These are phyloP conservation scores for Caloenas nicobarica DNA, from an alignment of 2,113 vertebrate species.

Conservation along the genomic window DNA sequence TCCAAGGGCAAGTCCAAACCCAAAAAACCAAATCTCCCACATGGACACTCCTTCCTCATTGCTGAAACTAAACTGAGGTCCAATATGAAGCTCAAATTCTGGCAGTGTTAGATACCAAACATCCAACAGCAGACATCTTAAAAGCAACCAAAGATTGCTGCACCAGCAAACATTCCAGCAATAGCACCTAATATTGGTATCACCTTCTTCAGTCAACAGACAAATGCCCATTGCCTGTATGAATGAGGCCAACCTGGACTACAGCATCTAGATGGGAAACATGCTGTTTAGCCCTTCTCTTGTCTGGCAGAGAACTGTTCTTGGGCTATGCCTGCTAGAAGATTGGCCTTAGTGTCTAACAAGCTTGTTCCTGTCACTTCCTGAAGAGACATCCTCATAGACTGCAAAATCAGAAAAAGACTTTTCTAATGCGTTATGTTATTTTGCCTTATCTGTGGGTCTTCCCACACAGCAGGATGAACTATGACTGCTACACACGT, in stretches of 20 bases:
- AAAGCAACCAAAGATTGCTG: not conserved
- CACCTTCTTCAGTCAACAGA: not conserved
- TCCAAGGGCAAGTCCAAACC: not conserved
- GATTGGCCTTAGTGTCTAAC: not conserved
- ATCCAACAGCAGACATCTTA: not conserved
- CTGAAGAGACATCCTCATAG: not conserved
- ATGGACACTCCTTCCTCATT: not conserved
- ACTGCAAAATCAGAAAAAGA: not conserved
- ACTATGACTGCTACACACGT: not conserved
- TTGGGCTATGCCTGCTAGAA: not conserved
- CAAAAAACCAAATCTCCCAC: not conserved
- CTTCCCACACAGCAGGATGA: not conserved
- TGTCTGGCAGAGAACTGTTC: not conserved
- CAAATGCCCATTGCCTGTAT: not conserved
- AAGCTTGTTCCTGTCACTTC: not conserved
- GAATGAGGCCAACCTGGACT: not conserved
- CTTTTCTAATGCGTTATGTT: not conserved
- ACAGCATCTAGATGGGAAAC: not conserved
- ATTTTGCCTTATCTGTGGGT: not conserved
- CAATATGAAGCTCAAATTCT: not conserved
- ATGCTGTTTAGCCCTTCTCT: not conserved
- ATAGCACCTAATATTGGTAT: not conserved
- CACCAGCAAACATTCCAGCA: not conserved
- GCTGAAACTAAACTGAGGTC: not conserved
- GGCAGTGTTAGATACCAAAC: not conserved